Conservation (phyloP, 1,140 invertebrate species). For the Argopecten irradians region DNA sequence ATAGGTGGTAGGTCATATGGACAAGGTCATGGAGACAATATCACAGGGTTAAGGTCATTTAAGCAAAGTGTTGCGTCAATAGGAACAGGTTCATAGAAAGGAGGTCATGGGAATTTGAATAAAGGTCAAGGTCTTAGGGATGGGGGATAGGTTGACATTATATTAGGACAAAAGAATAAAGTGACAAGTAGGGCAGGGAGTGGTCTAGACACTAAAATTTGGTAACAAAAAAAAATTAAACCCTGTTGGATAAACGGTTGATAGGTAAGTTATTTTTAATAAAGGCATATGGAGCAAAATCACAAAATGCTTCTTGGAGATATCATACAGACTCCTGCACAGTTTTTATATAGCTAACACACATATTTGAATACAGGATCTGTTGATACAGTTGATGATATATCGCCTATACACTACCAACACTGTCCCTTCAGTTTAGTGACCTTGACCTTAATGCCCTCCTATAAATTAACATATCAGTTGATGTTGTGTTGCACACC, state of each 20-base stretch:
- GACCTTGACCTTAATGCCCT: not conserved
- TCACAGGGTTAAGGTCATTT: not conserved
- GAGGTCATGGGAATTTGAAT: not conserved
- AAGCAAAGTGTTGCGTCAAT: not conserved
- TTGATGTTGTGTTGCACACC: slow-evolving; percentile 1
- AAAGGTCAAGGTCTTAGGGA: not conserved
- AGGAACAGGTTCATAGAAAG: not conserved
- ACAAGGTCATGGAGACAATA: not conserved
- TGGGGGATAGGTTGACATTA: too few species aligned
- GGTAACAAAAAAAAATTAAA: too few species aligned
- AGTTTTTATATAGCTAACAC: too few species aligned
- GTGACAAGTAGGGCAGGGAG: too few species aligned
- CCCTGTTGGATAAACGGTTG: too few species aligned
- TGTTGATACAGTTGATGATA: too few species aligned
- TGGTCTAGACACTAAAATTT: too few species aligned
- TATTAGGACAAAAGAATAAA: not conserved
- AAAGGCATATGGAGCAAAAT: too few species aligned
- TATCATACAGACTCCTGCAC: too few species aligned
- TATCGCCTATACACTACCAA: not conserved
- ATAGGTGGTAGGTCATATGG: not conserved
- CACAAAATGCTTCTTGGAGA: too few species aligned
- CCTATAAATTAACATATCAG: not conserved
- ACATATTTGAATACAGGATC: too few species aligned
- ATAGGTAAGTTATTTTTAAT: too few species aligned
- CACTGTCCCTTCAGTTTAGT: not conserved